A percentile compares a stretch with the other conserved stretches of the same genome.
Conservation (phyloP, 2,113 vertebrate species). For the Oryzias melastigma region DNA sequence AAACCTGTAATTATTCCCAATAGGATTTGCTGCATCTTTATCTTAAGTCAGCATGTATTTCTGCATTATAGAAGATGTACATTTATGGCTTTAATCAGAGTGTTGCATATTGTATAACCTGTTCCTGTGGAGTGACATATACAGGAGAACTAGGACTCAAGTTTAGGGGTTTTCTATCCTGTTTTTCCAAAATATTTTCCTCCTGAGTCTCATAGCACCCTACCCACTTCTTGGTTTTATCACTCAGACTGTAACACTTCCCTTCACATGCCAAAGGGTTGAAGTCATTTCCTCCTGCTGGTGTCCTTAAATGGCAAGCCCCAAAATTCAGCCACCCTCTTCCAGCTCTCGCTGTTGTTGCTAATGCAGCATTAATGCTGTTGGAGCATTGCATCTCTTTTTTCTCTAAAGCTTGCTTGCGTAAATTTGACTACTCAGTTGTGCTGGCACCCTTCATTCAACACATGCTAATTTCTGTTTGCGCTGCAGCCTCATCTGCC, state of each 20-base stretch:
- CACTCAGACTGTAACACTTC: conserved; percentile 48
- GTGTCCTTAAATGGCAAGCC: conserved; percentile 32
- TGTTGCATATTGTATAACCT: not conserved
- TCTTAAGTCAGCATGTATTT: conserved; percentile 7
- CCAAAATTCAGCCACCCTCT: not conserved
- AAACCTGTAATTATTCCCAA: not conserved
- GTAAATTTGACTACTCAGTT: conserved; percentile 18
- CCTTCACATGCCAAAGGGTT: conserved; percentile 50
- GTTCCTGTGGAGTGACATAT: not conserved
- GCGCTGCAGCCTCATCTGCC: conserved; percentile 54
- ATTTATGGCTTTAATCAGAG: conserved; percentile 26
- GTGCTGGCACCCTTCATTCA: conserved; percentile 47
- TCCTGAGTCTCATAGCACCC: conserved; percentile 1
- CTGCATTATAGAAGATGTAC: not conserved
- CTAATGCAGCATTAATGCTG: not conserved
- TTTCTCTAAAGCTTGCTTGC: conserved; percentile 7
- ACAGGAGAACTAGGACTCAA: too few species aligned
- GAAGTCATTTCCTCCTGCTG: conserved; percentile 65
- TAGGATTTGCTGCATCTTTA: not conserved
- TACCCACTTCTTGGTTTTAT: conserved; percentile 17
- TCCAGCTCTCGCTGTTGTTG: not conserved
- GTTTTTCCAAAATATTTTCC: not conserved
- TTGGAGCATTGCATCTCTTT: not conserved
- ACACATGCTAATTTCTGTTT: conserved; percentile 61
- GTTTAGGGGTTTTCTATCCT: not conserved